Base-by-base conservation (phyloP, 2,797 vertebrate species). In the Clarias fuscus region DNA sequence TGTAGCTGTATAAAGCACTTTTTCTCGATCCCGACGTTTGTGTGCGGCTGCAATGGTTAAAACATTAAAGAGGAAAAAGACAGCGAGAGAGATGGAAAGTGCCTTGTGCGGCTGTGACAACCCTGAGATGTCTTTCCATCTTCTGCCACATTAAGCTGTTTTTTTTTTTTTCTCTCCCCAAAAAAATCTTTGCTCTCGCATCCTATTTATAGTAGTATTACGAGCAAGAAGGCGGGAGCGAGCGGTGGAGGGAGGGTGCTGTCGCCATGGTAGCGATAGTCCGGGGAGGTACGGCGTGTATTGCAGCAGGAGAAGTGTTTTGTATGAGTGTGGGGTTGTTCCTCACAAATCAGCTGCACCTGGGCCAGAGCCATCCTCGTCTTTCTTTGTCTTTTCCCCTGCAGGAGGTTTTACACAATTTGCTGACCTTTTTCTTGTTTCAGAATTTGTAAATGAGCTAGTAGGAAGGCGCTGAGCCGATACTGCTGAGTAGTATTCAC, bases 191-290 rank as follows among this genome's bases (percentile, higher is more conserved):
- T 48, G 85, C 83, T 91, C 91, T 85, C 73, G 92, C 94, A 90
- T 93, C 94, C 93, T 89, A 84, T 92, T 94, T 92, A 91, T 90
- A 91, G 93, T 91, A 92, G 95, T 95, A 95, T 94, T 93, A 90
- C 88, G 81, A 87, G 88, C 84, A 64, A 87, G 83, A 73, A 85
- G 88, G 88, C 62, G 82, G 86, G 90, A 89, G 94, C 93, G 43
- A 89, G 89, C 91, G 89, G 70, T 76, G 33, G 73, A 84, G 85
- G 85, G 82, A 72, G 82, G 93, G 37, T 89, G 89, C 91, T 91
- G 75, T 85, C 73, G 14, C 72, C 84, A 85, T 85, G 84, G 84
- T 85, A 85, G 84, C 83, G 61, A 84, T 84, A 78, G 84, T 75
- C 81, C 65, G 68, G 83, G 83, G 85, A 89, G 85, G 80, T 81